A percentile compares a stretch with the other conserved stretches of the same genome.
These are phyloP conservation scores for Gortyna flavago DNA, from an alignment of 2,888 invertebrate genomes.

Conservation along the genomic window DNA sequence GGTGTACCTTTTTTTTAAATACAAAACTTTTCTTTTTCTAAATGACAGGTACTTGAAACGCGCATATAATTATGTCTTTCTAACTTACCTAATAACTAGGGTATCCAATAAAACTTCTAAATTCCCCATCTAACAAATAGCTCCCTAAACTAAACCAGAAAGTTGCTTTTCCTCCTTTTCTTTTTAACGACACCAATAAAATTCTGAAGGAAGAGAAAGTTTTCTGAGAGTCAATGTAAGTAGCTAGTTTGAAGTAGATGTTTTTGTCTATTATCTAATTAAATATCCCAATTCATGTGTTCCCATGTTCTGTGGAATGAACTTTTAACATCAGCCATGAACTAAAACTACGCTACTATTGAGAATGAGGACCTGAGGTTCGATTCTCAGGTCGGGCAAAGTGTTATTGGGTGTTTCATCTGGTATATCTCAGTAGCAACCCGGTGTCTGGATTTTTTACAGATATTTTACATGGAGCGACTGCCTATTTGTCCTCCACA, in stretches of 20 bases:
- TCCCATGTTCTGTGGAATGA: background rate
- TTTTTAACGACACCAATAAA: conserved; percentile 22
- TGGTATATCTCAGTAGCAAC: too few species aligned
- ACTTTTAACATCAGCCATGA: background rate
- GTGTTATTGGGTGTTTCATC: too few species aligned
- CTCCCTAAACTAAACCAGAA: conserved; percentile 1
- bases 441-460: too few species aligned
- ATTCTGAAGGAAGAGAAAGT: conserved; percentile 10
- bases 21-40: too few species aligned
- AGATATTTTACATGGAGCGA: too few species aligned
- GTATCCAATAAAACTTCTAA: background rate
- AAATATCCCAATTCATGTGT: conserved; percentile 16
- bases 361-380: background rate
- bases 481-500: too few species aligned
- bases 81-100: background rate
- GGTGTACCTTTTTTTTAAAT: background rate
- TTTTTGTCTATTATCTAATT: conserved; percentile 33
- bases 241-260: background rate
- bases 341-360: background rate
- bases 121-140: conserved; percentile 3
- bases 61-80: too few species aligned
- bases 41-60: too few species aligned
- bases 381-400: background rate
- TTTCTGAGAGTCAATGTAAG: background rate
- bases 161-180: background rate